Percentiles rank a stretch among this genome's conserved stretches.
Conservation (phyloP, 1,140 invertebrate species). For the Lerema accius region DNA sequence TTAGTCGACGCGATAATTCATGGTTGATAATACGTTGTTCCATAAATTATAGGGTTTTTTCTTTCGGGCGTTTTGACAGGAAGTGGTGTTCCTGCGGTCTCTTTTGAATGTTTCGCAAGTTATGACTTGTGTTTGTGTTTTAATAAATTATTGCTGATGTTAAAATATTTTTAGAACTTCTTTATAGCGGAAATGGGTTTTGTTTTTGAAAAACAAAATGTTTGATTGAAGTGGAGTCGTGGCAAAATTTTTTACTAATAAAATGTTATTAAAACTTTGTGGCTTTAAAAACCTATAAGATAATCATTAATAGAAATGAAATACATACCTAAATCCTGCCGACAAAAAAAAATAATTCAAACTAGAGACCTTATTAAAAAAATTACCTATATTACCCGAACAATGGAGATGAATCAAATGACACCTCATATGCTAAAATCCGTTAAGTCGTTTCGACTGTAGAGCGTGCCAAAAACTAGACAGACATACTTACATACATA, state of each 20-base stretch:
- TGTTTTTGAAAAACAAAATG: background rate
- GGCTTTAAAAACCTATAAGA: too few relatives aligned
- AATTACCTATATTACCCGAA: too few relatives aligned
- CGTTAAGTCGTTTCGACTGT: too few relatives aligned
- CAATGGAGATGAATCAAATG: too few relatives aligned
- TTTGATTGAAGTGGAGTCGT: too few relatives aligned
- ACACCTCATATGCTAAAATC: too few relatives aligned
- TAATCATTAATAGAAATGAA: too few relatives aligned
- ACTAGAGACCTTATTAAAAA: too few relatives aligned
- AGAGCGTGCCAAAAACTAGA: too few relatives aligned
- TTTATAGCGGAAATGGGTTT: background rate
- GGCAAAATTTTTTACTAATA: background rate
- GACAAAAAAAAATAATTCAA: too few relatives aligned
- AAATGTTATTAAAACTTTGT: constrained; percentile 33
- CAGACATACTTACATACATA: too few relatives aligned
- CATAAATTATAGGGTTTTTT: constrained; percentile 25
- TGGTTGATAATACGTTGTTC: background rate
- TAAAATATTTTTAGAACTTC: background rate
- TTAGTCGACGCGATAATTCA: constrained; percentile 23
- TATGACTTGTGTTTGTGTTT: constrained; percentile 28
- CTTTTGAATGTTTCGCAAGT: constrained; percentile 6
- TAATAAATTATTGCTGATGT: background rate
- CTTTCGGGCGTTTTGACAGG: constrained; percentile 25
- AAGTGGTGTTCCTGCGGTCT: constrained; percentile 19
- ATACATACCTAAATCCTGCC: too few relatives aligned